phyloP scores from a whole-genome alignment of 2,113 vertebrate species.

The Pachyramphus minor region DNA sequence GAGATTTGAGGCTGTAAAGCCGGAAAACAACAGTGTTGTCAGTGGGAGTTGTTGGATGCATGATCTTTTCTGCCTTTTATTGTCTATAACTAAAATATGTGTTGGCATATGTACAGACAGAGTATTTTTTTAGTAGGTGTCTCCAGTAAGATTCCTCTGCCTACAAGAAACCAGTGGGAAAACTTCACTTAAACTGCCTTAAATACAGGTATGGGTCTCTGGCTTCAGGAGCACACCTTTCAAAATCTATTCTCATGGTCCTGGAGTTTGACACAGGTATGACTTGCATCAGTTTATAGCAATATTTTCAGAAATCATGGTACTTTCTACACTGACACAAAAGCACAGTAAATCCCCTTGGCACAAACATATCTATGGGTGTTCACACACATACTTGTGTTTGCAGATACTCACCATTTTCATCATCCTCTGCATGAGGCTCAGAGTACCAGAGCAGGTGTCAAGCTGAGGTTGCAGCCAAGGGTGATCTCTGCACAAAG shows the following conservation, averaged over 20 bases:
- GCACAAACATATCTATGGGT: background rate
- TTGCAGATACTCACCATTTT: background rate
- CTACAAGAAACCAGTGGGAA: background rate
- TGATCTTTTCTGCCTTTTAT: background rate
- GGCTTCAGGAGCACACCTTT: background rate
- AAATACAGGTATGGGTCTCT: background rate
- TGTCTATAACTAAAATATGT: background rate
- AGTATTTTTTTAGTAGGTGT: background rate
- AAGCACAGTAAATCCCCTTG: background rate
- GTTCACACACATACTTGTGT: background rate
- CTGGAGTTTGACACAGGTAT: background rate
- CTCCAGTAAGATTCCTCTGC: background rate
- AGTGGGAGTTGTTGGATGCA: background rate
- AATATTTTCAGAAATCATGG: background rate
- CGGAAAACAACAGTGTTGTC: background rate
- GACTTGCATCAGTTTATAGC: background rate
- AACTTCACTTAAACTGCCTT: background rate
- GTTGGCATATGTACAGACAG: background rate
- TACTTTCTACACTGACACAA: background rate
- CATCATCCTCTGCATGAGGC: accelerated
- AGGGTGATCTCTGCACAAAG: background rate
- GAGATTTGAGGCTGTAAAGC: background rate
- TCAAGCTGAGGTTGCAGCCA: background rate
- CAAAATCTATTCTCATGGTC: background rate
- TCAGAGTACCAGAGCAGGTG: background rate